Conservation (phyloP, 2,113 vertebrate genomes). For the Equus przewalskii region DNA sequence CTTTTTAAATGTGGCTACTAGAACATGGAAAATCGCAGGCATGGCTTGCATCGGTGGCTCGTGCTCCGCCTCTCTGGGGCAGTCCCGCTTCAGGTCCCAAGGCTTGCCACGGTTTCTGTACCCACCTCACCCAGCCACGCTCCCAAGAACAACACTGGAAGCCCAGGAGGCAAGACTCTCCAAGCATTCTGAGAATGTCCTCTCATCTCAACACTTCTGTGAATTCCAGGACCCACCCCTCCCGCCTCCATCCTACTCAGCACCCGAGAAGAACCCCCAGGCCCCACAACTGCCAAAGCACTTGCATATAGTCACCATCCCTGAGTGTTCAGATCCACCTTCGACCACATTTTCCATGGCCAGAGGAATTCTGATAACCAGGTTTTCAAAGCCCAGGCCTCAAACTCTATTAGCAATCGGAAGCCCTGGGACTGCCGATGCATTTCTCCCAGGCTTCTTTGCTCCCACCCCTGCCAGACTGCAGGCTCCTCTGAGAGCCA, state of each 20-base stretch:
- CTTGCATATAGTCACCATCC: background rate
- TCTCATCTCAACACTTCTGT: background rate
- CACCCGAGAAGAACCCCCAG: background rate
- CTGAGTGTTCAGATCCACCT: background rate
- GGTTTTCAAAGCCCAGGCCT: background rate
- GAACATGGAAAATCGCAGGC: background rate
- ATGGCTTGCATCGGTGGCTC: background rate
- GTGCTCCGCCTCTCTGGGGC: background rate
- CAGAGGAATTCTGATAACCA: background rate
- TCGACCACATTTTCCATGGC: background rate
- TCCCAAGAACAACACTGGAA: rapidly evolving
- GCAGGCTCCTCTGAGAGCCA: background rate
- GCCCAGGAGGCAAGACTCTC: background rate
- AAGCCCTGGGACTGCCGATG: background rate
- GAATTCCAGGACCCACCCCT: background rate
- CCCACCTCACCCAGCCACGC: background rate
- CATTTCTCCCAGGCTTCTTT: background rate
- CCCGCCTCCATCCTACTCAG: background rate
- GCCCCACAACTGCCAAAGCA: background rate
- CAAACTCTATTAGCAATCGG: rapidly evolving
- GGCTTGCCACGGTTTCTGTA: background rate
- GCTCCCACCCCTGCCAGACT: background rate
- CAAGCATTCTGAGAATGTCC: background rate
- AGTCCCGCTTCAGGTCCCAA: background rate
- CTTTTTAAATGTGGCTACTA: background rate